phyloP scores from a whole-genome alignment of 92 coral and sea anemone genomes.

The Diadumene lineata region DNA sequence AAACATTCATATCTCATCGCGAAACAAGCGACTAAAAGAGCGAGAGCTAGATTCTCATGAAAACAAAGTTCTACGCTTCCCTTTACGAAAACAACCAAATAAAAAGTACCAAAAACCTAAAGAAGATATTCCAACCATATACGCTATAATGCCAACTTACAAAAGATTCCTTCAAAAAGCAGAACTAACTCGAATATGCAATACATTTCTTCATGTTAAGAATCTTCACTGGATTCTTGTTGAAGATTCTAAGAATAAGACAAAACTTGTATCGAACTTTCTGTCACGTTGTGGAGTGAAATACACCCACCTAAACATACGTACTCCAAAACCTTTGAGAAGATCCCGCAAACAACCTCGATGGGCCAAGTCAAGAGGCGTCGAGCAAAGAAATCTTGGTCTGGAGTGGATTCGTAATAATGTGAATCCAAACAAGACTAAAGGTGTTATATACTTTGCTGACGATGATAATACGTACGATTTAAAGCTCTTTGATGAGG shows the following conservation, averaged over 20 bases:
- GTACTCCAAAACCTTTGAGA: slow-evolving; percentile 72
- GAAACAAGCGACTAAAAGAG: not conserved
- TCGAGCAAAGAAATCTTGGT: slow-evolving; percentile 82
- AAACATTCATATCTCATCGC: not conserved
- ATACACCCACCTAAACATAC: slow-evolving; percentile 67
- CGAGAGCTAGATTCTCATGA: not conserved
- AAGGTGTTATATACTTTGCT: slow-evolving; percentile 88
- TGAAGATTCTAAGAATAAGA: slow-evolving; percentile 74
- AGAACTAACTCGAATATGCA: slow-evolving; percentile 76
- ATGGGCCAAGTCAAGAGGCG: slow-evolving; percentile 86
- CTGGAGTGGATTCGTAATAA: slow-evolving; percentile 72
- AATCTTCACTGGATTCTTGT: slow-evolving; percentile 90
- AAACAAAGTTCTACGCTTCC: not conserved
- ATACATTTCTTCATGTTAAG: slow-evolving; percentile 72
- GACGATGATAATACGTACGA: slow-evolving; percentile 93
- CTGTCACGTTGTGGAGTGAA: slow-evolving; percentile 54
- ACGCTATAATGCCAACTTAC: slow-evolving; percentile 85
- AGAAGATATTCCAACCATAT: slow-evolving; percentile 73
- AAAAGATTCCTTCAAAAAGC: slow-evolving; percentile 83
- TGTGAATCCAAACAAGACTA: slow-evolving; percentile 60
- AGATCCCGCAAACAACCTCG: slow-evolving; percentile 64
- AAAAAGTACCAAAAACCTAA: slow-evolving; percentile 30
- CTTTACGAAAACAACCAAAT: slow-evolving; percentile 3
- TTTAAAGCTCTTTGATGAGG: slow-evolving; percentile 83
- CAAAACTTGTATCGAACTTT: slow-evolving; percentile 62